phyloP scores from a whole-genome alignment of 2,888 invertebrate species.

The Polia nebulosa region DNA sequence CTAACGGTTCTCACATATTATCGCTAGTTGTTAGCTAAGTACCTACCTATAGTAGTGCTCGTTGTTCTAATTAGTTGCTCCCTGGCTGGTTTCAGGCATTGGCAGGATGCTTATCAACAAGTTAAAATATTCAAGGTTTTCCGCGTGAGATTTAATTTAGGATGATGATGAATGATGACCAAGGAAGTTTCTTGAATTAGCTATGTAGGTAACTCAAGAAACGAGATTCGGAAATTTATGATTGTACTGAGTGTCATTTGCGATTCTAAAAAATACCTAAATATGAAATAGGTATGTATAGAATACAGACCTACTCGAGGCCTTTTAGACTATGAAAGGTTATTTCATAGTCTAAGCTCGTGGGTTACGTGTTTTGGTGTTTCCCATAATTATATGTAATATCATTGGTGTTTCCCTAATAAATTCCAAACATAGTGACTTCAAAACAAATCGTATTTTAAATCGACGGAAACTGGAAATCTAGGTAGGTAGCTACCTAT shows the following conservation, averaged over 20 bases:
- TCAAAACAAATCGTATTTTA: not conserved
- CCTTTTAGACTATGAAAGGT: too few relatives aligned
- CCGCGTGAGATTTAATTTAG: not conserved
- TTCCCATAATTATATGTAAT: too few relatives aligned
- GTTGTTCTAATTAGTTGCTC: slow-evolving; percentile 21
- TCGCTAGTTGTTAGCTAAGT: slow-evolving; percentile 22
- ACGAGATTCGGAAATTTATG: too few relatives aligned
- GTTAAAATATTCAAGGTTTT: not conserved
- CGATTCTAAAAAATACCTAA: too few relatives aligned
- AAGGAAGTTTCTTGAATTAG: not conserved
- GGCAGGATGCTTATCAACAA: not conserved
- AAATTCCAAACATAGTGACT: not conserved
- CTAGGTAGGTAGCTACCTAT: not conserved
- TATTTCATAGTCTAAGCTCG: too few relatives aligned
- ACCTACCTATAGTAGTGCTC: slow-evolving; percentile 4
- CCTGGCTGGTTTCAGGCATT: not conserved
- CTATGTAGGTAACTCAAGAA: too few relatives aligned
- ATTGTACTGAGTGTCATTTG: too few relatives aligned
- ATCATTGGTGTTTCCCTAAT: too few relatives aligned
- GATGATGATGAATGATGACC: not conserved
- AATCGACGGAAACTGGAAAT: not conserved
- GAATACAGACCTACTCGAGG: too few relatives aligned
- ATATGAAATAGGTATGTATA: too few relatives aligned
- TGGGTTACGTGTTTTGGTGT: too few relatives aligned
- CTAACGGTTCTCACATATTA: slow-evolving; percentile 52